Evolutionary conservation across 2,113 vertebrate genomes (phyloP), one percentile per base, ranked within the genome.

Genomic region (Psammodynastes pulverulentus): DNA sequence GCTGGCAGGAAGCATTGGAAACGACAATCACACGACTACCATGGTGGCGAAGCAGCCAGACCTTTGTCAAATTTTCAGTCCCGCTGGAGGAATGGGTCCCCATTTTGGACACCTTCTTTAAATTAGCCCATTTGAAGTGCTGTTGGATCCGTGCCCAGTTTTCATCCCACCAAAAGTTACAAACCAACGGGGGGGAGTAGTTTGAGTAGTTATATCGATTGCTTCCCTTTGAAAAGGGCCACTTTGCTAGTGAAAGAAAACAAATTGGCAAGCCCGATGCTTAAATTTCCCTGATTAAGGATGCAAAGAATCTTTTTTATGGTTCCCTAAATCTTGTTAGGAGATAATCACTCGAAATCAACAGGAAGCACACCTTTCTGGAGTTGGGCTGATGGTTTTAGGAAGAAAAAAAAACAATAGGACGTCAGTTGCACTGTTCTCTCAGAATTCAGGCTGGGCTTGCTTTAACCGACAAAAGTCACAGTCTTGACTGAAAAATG

Each of bases 281-380:
- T 49, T 39, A 85, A 89, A 39, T 88, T 12, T 29, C 54, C 43
- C 17, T 93, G 62, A 1, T 4, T 58, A 52, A 2, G 93, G 46
- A 1, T 86, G 29, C 84, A 92, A 24, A 39, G 23, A 43, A 84
- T 26, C 88, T 9, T 85, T 85, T 90, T 13, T 39, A 24, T 21
- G 43, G 24, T 88, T 48, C 58, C 7, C 39, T 88, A 84, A 49
- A 52, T 34, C 53, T 90, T 87, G 52, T 45, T 56, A 58, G 93
- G 29, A 93, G 21, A 0, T 54, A 39, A 2, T 90, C 34, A 19
- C 24, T 48, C 0, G 54, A 90, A 49, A 46, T 52, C 72, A 62
- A 34, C 54, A 49, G 48, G 89, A 84, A 93, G 90, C 92, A 92
- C 93, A 49, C 91, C 93, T 86, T 86, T 84, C 46, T 29, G 4